Base-by-base conservation (phyloP, 2,113 vertebrate genomes). In the Chinchilla lanigera region DNA sequence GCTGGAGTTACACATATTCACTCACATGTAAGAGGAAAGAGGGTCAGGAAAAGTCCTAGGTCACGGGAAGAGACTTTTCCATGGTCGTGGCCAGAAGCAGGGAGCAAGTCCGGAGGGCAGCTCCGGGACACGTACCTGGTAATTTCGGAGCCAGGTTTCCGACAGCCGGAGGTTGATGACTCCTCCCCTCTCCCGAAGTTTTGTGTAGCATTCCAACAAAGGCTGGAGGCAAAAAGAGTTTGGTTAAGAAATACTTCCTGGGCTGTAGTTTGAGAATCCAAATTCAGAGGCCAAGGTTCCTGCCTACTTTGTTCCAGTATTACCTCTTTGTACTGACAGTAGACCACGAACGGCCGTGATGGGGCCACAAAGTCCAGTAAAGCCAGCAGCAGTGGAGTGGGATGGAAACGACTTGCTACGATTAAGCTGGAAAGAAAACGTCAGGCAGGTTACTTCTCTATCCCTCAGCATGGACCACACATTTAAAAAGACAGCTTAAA, bases 301-400 rank as follows among this genome's bases (percentile, higher is more conserved):
- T 30, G 0, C 8, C 78, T 4, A 38, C 3, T 69, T 52, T 0
- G 1, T n/a, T 75, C 52, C 26, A 17, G 0, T 71, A 97, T 98
- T 99, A 99, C 99, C 99, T 99, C 99, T 99, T 99, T 99, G 75
- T 99, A 99, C 67, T 99, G 99, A 96, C 99, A 99, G 98, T 99
- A 99, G 69, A 99, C 99, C 56, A 99, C 99, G 65, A 99, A 99
- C 5, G 99, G 99, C 97, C 99, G 99, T 60, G 99, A 99, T 63
- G 99, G 99, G 88, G 99, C 99, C 95, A 99, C 98, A 83, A 99
- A 99, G 81, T 99, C 99, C 97, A 99, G 58, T 86, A 99, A 98
- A 54, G 98, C 96, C 91, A 99, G 98, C 35, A 99, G 96, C 86
- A 99, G 98, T 0, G 99, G 98, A 89, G 98, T 98, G 16, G 99